Evolutionary conservation across 2,113 vertebrate genomes (phyloP), one percentile per base, ranked within the genome.

Genomic region (Gyps fulvus): DNA sequence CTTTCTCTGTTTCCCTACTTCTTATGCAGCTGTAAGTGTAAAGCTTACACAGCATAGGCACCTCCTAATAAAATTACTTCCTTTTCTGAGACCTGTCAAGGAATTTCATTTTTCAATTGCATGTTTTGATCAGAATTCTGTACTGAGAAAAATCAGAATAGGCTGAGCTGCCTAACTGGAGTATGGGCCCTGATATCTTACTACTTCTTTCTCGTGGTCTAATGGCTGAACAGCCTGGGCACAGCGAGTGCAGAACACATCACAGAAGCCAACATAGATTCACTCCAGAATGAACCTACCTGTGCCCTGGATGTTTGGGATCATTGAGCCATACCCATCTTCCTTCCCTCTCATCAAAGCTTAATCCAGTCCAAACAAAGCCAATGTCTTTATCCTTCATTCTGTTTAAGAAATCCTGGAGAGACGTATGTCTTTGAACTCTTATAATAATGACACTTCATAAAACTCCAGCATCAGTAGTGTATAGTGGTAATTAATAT

Each of bases 311-410:
- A 50, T 16, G 32, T 49, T 63, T 57, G 62, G 70, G 20, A 63
- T 87, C 77, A 50, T 16, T 63, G n/a, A 76, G 55, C 70, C 83
- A 82, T 57, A 87, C 7, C 83, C 83, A 87, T 76, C 32, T 92
- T 76, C 55, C 70, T 76, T 92, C 42, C 27, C 70, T 11, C 15
- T 92, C 90, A 34, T 92, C 26, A 49, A 87, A 92, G 18, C 36
- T 87, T 76, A 87, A 76, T 38, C 83, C 90, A 34, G 55, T 87
- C 83, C 90, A 82, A 70, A 82, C 36, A 70, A 82, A 92, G 55
- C 83, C 77, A 49, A 20, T 29, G 49, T 62, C 57, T 82, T 92
- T 82, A 49, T 62, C 42, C 70, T 63, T 92, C 77, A 70, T 55
- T 20, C 69, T 69, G 47, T 62, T 92, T 29, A 92, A 57, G 62